Percentiles rank a stretch among this genome's conserved stretches.
Evolutionary conservation across 2,888 invertebrate genomes (phyloP).

Genomic region (Coleophora deauratella): DNA sequence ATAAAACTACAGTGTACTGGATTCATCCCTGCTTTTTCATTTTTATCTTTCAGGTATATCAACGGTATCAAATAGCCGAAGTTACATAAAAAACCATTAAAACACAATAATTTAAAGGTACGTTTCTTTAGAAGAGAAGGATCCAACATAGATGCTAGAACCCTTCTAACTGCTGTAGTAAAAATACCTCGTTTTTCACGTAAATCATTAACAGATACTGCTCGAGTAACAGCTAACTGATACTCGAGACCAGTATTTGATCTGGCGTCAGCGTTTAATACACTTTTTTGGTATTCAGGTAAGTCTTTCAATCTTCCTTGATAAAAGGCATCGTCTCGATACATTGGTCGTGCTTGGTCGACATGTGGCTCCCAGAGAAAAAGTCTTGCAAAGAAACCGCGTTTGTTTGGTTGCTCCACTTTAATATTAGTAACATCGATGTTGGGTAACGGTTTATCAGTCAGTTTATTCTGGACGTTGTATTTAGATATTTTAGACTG

Average conservation of each 20-base stretch:
- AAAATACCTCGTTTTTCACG: slow-evolving; percentile 4
- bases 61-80: slow-evolving; percentile 12
- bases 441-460: slow-evolving; percentile 20
- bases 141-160: slow-evolving; percentile 14
- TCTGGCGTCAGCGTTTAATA: slow-evolving; percentile 30
- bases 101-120: slow-evolving; percentile 8
- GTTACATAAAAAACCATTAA: slow-evolving; percentile 7
- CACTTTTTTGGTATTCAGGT: slow-evolving; percentile 52
- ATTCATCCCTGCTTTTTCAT: slow-evolving; percentile 6
- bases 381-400: slow-evolving; percentile 35
- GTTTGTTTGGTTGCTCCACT: neutral
- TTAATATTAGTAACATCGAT: slow-evolving; percentile 22
- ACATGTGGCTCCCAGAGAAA: slow-evolving; percentile 54
- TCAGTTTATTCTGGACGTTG: slow-evolving; percentile 29
- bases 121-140: slow-evolving; percentile 4
- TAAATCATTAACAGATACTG: slow-evolving; percentile 6
- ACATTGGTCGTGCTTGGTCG: slow-evolving; percentile 52
- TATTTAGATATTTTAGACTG: slow-evolving; percentile 45
- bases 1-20: slow-evolving; percentile 7
- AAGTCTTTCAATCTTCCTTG: slow-evolving; percentile 46
- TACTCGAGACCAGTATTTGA: slow-evolving; percentile 51
- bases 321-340: slow-evolving; percentile 62
- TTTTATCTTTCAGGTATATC: slow-evolving; percentile 10
- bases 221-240: slow-evolving; percentile 13
- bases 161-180: slow-evolving; percentile 10